Evolutionary conservation across 2,113 vertebrate genomes (phyloP), one percentile per base, ranked within the genome.

Genomic region (Myiozetetes cayanensis): DNA sequence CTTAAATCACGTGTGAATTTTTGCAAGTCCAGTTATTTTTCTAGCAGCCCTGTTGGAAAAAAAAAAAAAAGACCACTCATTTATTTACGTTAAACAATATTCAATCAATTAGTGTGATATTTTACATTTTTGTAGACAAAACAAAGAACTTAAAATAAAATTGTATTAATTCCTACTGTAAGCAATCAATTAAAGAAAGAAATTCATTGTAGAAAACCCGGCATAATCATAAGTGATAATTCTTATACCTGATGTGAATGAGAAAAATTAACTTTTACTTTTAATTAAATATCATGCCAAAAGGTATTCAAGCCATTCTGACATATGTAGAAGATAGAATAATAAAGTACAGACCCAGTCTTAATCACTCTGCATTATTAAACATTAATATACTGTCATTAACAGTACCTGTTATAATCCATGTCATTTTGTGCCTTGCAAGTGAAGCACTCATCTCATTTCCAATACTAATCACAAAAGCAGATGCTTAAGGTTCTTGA

Each of bases 301-400:
- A 96, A 97, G 94, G 56, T 95, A 96, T 96, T 97, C 89, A 95
- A 96, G 93, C 95, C 88, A 90, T 96, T 97, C 94, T 97, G 96
- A 96, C 96, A 96, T 95, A 94, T 91, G 87, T 96, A 89, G 93
- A 97, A 97, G 96, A 97, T 97, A 97, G 95, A 96, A 97, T 97
- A 97, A 97, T 97, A 97, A 97, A 97, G 96, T 97, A 94, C 87
- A 96, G 97, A 80, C 93, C 89, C 67, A 94, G 94, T 96, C 96
- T 97, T 98, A 98, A 98, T 98, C 97, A 97, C 97, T 95, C 81
- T 92, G 86, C 93, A 91, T 97, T 97, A 97, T 98, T 97, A 97
- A 97, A 97, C 96, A 97, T 98, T 97, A 96, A 98, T 97, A 97
- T 94, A 94, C 97, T 97, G 94, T 97, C 97, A 97, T 98, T 98